Conservation (phyloP, 2,888 invertebrate genomes). For the Acronicta alni region DNA sequence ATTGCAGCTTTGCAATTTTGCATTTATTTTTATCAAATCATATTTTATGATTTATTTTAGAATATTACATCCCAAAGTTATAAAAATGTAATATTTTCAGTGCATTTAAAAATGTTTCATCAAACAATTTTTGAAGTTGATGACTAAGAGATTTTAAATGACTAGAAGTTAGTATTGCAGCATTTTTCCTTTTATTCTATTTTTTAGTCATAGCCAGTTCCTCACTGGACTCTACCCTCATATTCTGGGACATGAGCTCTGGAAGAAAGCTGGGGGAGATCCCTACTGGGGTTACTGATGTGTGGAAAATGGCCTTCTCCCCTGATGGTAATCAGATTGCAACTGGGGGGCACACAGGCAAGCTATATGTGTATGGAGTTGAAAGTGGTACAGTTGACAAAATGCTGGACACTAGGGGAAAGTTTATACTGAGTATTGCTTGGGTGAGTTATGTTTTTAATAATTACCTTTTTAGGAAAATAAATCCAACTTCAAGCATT, state of each 20-base stretch:
- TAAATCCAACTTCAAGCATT: too few relatives aligned
- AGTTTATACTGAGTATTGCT: conserved; percentile 97
- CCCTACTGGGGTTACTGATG: conserved; percentile 95
- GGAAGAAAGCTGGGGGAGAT: conserved; percentile 95
- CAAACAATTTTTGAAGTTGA: too few relatives aligned
- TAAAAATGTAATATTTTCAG: too few relatives aligned
- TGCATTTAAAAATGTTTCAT: too few relatives aligned
- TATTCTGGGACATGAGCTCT: conserved; percentile 96
- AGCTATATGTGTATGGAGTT: conserved; percentile 95
- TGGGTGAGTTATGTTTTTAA: conserved; percentile 91
- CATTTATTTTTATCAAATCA: too few relatives aligned
- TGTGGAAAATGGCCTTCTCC: conserved; percentile 98
- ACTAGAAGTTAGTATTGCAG: too few relatives aligned
- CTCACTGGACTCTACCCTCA: conserved; percentile 96
- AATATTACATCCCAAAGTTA: too few relatives aligned
- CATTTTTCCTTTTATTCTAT: too few relatives aligned
- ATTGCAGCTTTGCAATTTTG: background rate
- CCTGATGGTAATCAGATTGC: conserved; percentile 96
- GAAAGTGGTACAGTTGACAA: conserved; percentile 95
- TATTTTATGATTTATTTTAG: background rate
- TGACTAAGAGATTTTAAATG: too few relatives aligned
- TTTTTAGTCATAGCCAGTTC: conserved; percentile 95
- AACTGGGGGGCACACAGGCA: conserved; percentile 97
- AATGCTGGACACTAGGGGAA: conserved; percentile 96
- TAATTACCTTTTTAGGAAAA: too few relatives aligned